Evolutionary conservation across 2,797 vertebrate genomes (phyloP).

Genomic region (Phrynocephalus guinanensis): DNA sequence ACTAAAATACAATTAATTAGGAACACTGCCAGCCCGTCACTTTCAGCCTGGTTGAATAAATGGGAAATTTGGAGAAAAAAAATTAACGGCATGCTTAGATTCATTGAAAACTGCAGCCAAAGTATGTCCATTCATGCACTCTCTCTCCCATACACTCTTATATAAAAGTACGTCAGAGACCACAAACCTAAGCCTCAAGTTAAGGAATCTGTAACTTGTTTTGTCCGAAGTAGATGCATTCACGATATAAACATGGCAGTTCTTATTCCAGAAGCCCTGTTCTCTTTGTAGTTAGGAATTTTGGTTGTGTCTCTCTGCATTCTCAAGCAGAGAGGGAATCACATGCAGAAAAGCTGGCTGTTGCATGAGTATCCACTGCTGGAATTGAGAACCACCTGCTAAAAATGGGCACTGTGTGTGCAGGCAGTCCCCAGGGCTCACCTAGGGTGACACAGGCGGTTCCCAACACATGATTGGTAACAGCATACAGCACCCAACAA

Average conservation of each 20-base stretch:
- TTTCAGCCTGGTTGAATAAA: neutral
- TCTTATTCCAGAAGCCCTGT: constrained; percentile 50
- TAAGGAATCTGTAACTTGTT: constrained; percentile 60
- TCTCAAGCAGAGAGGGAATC: constrained; percentile 50
- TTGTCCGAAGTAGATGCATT: constrained; percentile 51
- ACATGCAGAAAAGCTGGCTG: neutral
- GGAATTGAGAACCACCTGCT: neutral
- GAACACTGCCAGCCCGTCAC: neutral
- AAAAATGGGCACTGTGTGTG: neutral
- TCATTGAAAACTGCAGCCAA: constrained; percentile 65
- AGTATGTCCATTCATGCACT: constrained; percentile 64
- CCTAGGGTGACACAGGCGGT: neutral
- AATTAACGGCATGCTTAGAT: constrained; percentile 45
- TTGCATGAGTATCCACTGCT: neutral
- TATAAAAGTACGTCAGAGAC: constrained; percentile 68
- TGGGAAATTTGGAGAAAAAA: constrained; percentile 22
- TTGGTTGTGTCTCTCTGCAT: constrained; percentile 26
- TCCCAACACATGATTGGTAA: neutral
- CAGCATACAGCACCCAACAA: constrained; percentile 5
- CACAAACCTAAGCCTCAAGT: constrained; percentile 50
- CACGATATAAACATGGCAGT: constrained; percentile 22
- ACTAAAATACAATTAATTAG: constrained; percentile 13
- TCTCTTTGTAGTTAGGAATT: constrained; percentile 55
- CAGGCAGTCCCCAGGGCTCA: neutral
- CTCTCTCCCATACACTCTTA: constrained; percentile 44